Percentiles rank a stretch among this genome's conserved stretches.
These are phyloP conservation scores for Stenodema calcarata DNA, from an alignment of 2,888 invertebrate genomes.

Conservation along the genomic window DNA sequence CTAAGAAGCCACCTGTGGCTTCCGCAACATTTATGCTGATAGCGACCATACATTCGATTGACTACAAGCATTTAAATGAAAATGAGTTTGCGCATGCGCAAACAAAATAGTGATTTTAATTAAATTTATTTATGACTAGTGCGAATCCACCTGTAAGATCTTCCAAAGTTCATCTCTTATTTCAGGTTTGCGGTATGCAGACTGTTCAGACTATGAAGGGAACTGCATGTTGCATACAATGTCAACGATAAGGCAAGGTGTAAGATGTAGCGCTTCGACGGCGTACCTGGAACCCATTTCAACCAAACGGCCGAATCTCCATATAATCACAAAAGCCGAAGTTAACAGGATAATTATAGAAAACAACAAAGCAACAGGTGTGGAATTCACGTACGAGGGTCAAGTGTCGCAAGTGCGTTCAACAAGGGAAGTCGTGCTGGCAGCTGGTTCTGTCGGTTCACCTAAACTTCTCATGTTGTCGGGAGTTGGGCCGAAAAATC, in stretches of 20 bases:
- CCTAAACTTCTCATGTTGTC: slow-evolving; percentile 81
- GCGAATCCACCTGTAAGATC: too few species aligned
- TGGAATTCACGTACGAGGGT: slow-evolving; percentile 77
- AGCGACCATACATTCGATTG: too few species aligned
- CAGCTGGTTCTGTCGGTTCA: slow-evolving; percentile 82
- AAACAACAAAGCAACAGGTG: slow-evolving; percentile 79
- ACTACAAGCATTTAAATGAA: too few species aligned
- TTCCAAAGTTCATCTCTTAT: background rate
- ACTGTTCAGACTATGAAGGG: slow-evolving; percentile 20
- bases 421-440: slow-evolving; percentile 79
- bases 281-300: slow-evolving; percentile 84
- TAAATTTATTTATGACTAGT: too few species aligned
- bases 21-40: too few species aligned
- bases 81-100: too few species aligned
- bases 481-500: slow-evolving; percentile 74
- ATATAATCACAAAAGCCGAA: slow-evolving; percentile 82
- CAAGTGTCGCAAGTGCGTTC: slow-evolving; percentile 73
- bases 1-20: too few species aligned
- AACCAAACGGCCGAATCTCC: slow-evolving; percentile 74
- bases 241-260: slow-evolving; percentile 73
- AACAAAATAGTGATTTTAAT: too few species aligned
- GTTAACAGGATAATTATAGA: slow-evolving; percentile 63
- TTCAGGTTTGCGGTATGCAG: slow-evolving; percentile 4
- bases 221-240: slow-evolving; percentile 5
- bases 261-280: slow-evolving; percentile 86